Evolutionary conservation across 2,888 invertebrate species (phyloP), one percentile per base, ranked within the genome.

Genomic region (Megaustenia siamemsis): DNA sequence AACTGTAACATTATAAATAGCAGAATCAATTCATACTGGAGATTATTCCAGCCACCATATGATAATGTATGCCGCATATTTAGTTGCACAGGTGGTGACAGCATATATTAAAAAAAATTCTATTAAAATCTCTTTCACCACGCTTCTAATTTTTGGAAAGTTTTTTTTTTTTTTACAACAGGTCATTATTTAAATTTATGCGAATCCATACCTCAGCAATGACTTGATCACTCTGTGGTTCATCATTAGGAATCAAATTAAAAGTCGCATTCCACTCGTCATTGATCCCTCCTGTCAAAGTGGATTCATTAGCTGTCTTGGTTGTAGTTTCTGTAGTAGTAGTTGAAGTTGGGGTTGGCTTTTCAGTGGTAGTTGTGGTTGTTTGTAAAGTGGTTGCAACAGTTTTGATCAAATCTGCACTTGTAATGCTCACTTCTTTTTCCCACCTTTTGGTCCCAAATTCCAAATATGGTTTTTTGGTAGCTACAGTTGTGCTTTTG

Each of bases 331-430:
- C 66, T 56, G 12, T 32, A 60, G 53, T 53, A 21, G 73, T 15
- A 0, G 71, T 24, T 24, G 81, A 3, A 38, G 81, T 8, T 0
- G 63, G 8, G n/a, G 82, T 45, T 32, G 78, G n/a, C 1, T 35
- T 28, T 43, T 53, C 5, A 60, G 71, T 6, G 12, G 63, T 60
- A 35, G 73, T 56, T 40, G 86, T 66, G 77, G 79, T 49, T 81
- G 78, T 53, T 49, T 43, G 21, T 35, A 63, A 12, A 35, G 73
- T 60, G 28, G 45, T 18, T 12, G 32, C 15, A 40, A 43, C n/a
- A 40, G 78, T 40, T 8, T 21, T 40, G 56, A 24, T 12, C 4
- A 75, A n/a, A 49, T 1, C 24, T 45, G 28, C 32, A 28, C 32
- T 66, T n/a, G 66, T 4, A 66, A 32, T 66, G 6, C 15, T 15